Evolutionary conservation across 35 echinoderm and acorn worm genomes (phyloP).

Genomic region (Anneissia japonica): DNA sequence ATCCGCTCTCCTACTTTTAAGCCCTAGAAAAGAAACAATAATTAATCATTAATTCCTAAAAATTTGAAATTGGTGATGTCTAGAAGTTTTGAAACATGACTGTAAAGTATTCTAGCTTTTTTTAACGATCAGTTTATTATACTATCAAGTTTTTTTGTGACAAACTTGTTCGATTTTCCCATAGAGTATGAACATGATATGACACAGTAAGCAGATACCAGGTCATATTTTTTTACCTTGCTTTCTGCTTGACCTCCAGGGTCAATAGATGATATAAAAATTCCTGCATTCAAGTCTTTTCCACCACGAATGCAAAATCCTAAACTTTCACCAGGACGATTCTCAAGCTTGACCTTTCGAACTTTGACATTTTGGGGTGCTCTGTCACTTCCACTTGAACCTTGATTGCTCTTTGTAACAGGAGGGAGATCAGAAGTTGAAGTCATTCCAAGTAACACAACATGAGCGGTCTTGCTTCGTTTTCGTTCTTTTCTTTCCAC

Average conservation of each 20-base stretch:
- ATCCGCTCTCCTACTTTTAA: slow-evolving; percentile 78
- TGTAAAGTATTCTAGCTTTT: no score
- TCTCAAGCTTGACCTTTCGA: slow-evolving; percentile 58
- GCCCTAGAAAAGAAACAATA: slow-evolving; percentile 21
- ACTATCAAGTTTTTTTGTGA: no score
- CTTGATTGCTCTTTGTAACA: neutral
- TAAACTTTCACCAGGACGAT: slow-evolving; percentile 45
- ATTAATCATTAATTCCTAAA: neutral
- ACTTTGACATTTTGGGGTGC: slow-evolving; percentile 8
- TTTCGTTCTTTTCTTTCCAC: neutral
- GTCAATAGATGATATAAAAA: slow-evolving; percentile 91
- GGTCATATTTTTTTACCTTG: slow-evolving; percentile 40
- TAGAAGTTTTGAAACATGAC: no score
- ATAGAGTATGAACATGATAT: no score
- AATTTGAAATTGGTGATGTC: neutral
- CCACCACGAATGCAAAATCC: slow-evolving; percentile 94
- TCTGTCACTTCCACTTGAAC: neutral
- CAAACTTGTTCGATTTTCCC: no score
- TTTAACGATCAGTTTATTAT: no score
- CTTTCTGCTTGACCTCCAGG: slow-evolving; percentile 78
- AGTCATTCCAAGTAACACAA: neutral
- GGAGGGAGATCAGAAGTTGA: neutral
- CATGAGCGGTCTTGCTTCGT: slow-evolving; percentile 21
- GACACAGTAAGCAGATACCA: no score
- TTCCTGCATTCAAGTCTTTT: slow-evolving; percentile 73